Evolutionary conservation across 1,140 invertebrate species (phyloP), one percentile per base, ranked within the genome.

Genomic region (Zelostemma sp.): DNA sequence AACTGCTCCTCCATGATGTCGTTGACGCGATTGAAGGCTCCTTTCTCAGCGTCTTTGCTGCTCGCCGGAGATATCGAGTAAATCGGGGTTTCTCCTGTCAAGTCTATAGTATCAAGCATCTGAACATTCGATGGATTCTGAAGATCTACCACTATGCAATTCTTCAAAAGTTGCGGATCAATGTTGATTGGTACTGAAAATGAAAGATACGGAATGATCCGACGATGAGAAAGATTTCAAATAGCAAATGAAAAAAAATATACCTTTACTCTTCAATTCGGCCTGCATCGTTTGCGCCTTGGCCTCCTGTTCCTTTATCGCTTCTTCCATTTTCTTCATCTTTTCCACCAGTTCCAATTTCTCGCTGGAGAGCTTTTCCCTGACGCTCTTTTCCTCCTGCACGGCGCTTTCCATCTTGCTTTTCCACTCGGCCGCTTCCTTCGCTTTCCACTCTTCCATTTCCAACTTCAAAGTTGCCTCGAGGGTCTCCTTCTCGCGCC

Each of bases 1-100:
- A 95, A 80, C 75, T 95, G 92, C 51, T 88, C 89, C 66, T 93
- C 92, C 86, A 94, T 88, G n/a, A 91, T 86, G 54, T 89, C 80
- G 16, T 82, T 87, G 25, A 93, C 87, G 70, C 89, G 87, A 1
- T 84, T 80, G 3, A 91, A 72, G 1, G 88, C 78, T 11, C 74
- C 81, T n/a, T 35, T 35, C 2, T 35, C 33, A 28, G 88, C 80
- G 51, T 87, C 84, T 2, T 85, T 56, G 56, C 59, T 25, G 31
- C 38, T 41, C 35, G 68, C 19, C 17, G 58, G 69, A 1, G 60
- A 38, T 9, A 74, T 38, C 19, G 69, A 68, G 40, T 35, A 56
- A 0, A 61, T 14, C 11, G 19, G 58, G 17, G 6, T 40, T 45
- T 57, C 77, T 60, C 49, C 68, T 59, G 80, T 86, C 51, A 77